A percentile compares a stretch with the other conserved stretches of the same genome.
Conservation (phyloP, 2,113 vertebrate species). For the Prolemur simus region DNA sequence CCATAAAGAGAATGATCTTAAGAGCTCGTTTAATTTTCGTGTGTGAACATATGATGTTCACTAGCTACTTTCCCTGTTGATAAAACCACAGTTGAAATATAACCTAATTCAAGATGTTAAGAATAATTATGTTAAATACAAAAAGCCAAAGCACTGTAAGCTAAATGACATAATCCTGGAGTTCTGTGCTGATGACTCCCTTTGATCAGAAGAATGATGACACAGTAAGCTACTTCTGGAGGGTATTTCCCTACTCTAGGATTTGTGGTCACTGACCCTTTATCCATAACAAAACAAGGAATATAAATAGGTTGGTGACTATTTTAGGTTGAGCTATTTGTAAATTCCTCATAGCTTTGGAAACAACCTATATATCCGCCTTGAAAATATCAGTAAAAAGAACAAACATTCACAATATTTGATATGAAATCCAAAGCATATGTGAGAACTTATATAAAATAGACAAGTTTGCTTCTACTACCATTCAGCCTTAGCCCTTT, state of each 20-base stretch:
- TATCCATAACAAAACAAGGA: slow-evolving; percentile 8
- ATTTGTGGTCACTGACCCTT: not conserved
- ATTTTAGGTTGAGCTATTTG: not conserved
- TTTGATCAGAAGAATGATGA: not conserved
- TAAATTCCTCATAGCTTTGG: not conserved
- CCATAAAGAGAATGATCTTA: not conserved
- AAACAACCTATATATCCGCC: not conserved
- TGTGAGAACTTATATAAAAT: not conserved
- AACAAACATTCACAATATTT: not conserved
- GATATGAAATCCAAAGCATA: not conserved
- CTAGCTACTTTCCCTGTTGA: not conserved
- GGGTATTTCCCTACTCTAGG: not conserved
- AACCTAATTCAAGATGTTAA: slow-evolving; percentile 25
- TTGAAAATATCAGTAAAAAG: slow-evolving; percentile 16
- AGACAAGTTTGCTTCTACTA: not conserved
- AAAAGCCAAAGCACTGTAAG: not conserved
- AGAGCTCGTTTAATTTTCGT: not conserved
- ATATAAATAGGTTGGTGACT: not conserved
- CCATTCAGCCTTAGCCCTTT: not conserved
- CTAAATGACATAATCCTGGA: not conserved
- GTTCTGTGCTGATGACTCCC: not conserved
- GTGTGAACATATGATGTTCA: not conserved
- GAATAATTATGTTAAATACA: slow-evolving; percentile 13
- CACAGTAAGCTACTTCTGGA: not conserved
- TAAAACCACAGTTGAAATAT: not conserved